These are phyloP conservation scores for Empidonax traillii DNA, from an alignment of 2,113 vertebrate genomes.

Conservation along the genomic window DNA sequence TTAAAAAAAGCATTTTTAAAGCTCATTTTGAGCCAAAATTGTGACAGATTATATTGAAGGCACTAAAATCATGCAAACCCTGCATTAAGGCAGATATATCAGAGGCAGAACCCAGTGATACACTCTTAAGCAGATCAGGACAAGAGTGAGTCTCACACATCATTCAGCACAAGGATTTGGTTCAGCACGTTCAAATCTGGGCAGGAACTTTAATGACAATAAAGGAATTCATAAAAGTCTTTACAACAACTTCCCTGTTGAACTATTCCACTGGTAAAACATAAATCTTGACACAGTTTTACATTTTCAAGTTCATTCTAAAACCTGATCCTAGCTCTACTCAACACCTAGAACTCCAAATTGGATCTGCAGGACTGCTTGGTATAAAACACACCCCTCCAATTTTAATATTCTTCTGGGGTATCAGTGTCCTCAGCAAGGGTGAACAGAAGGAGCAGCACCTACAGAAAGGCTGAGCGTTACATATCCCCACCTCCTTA, in stretches of 20 bases:
- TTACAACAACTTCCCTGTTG: background rate
- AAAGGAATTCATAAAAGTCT: background rate
- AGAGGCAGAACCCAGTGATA: background rate
- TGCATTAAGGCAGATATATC: background rate
- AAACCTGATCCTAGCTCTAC: background rate
- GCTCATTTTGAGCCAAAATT: background rate
- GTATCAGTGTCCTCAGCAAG: background rate
- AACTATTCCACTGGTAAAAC: background rate
- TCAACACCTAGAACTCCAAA: background rate
- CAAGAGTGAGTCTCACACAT: background rate
- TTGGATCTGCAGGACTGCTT: background rate
- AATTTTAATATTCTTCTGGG: background rate
- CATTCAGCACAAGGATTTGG: background rate
- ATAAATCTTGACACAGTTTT: background rate
- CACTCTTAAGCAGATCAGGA: background rate
- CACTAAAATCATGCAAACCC: background rate
- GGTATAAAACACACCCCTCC: background rate
- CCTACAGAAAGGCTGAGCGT: background rate
- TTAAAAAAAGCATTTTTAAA: background rate
- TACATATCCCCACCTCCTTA: background rate
- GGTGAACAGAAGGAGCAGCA: background rate
- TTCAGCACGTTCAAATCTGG: background rate
- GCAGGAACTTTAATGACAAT: background rate
- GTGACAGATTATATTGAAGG: background rate
- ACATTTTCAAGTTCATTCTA: background rate